Evolutionary conservation across 2,113 vertebrate species (phyloP).

Genomic region (Thamnaconus septentrionalis): DNA sequence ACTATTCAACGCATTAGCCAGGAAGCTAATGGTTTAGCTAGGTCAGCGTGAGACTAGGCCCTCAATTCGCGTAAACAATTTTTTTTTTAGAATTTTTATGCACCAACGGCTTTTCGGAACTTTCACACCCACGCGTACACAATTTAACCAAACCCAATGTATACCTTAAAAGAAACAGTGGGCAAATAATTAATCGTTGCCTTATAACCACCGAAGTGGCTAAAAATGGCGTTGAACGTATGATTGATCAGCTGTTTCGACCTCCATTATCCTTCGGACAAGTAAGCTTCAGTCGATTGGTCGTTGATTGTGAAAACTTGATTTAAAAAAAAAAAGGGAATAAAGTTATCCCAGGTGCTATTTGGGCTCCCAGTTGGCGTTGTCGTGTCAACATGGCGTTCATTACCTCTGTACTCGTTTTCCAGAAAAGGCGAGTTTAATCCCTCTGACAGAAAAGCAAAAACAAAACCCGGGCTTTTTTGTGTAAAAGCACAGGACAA

Average conservation of each 20-base stretch:
- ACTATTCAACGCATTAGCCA: conserved; percentile 12
- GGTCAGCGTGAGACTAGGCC: conserved; percentile 29
- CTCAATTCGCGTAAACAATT: conserved; percentile 1
- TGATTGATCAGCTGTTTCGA: conserved; percentile 40
- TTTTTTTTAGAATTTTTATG: not conserved
- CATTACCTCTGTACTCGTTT: conserved; percentile 82
- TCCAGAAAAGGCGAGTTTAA: conserved; percentile 83
- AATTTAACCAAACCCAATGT: not conserved
- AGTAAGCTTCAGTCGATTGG: conserved; percentile 37
- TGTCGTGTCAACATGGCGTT: conserved; percentile 81
- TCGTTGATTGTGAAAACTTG: conserved; percentile 45
- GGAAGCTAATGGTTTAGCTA: conserved; percentile 44
- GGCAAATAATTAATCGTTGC: conserved; percentile 10
- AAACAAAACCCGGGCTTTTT: conserved; percentile 75
- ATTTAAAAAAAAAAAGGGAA: conserved; percentile 53
- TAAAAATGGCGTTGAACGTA: conserved; percentile 30
- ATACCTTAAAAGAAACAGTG: not conserved
- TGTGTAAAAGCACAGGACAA: conserved; percentile 83
- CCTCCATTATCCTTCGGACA: conserved; percentile 32
- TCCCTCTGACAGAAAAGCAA: conserved; percentile 78
- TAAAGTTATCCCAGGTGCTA: conserved; percentile 57
- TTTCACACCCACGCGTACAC: conserved; percentile 1
- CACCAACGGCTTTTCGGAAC: not conserved
- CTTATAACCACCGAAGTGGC: conserved; percentile 20
- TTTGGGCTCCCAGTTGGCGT: conserved; percentile 77